Base-by-base conservation (phyloP, 2,888 invertebrate species). In the Spodoptera littoralis region DNA sequence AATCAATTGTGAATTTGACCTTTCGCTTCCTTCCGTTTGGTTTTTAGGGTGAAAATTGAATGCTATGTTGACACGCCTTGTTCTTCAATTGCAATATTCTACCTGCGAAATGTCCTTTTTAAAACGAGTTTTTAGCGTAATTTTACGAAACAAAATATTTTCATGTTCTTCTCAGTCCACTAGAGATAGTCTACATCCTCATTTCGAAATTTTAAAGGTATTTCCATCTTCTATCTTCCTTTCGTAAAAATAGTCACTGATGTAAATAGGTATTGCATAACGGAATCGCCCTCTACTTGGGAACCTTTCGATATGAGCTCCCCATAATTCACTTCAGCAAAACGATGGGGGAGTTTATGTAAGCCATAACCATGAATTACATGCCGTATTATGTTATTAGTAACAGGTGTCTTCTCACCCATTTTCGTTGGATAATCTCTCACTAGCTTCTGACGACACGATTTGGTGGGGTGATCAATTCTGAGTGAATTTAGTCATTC, bases 381-480 rank as follows among this genome's bases (percentile, higher is more conserved):
- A 49, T 36, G 12, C 13, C 42, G 22, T 60, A 52, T 67, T n/a
- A 53, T 41, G 61, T 67, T 56, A 67, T 70, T 56, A 56, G 54
- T 61, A 61, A 61, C 73, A 70, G 73, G 73, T 73, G 70, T 41
- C 45, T 45, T 54, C 11, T 45, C 41, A 13, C 54, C 41, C 27
- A 53, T 57, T 45, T 46, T 45, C 12, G 11, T 27, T 5, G 8
- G 11, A 24, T 73, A 73, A 70, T 73, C 68, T 41, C 46, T 52
- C 52, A 52, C 43, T 46, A 43, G 55, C 13, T 5, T 56, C 49
- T 56, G 41, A 46, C 73, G 52, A 41, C 70, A 70, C 60, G 73
- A 49, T 47, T 13, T 13, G 36, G 51, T 55, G 58, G 73, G 61
- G 68, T 56, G 55, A 60, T 70, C 60, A 48, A 73, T 73, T 73